Conservation (phyloP, 2,113 vertebrate species). For the Brachyhypopomus occidentalis region DNA sequence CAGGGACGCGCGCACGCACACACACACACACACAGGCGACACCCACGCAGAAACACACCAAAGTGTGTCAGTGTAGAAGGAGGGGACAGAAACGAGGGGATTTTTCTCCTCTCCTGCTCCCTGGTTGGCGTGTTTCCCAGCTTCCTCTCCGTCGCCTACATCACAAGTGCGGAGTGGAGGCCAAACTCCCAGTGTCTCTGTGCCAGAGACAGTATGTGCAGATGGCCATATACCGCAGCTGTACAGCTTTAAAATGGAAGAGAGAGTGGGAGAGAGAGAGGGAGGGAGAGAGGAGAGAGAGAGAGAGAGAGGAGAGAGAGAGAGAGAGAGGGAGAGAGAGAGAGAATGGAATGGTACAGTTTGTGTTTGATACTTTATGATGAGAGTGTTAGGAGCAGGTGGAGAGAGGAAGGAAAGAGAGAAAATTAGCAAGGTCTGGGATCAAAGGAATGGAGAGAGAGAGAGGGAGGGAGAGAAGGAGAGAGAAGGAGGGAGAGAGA, state of each 20-base stretch:
- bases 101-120: slow-evolving; percentile 54
- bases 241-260: slow-evolving; percentile 55
- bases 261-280: neutral
- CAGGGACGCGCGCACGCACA: slow-evolving; percentile 30
- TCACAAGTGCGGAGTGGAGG: slow-evolving; percentile 57
- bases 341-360: slow-evolving; percentile 23
- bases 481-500: too few relatives aligned
- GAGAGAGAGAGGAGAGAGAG: neutral
- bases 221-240: slow-evolving; percentile 66
- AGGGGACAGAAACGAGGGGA: slow-evolving; percentile 41
- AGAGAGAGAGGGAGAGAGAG: neutral
- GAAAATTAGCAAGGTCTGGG: slow-evolving; percentile 22
- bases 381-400: slow-evolving; percentile 35
- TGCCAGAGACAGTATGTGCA: slow-evolving; percentile 52
- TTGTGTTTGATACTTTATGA: slow-evolving; percentile 16
- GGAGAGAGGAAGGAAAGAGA: slow-evolving; percentile 35
- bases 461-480: too few relatives aligned
- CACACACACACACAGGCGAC: slow-evolving; percentile 18
- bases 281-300: neutral
- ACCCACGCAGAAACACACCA: slow-evolving; percentile 51
- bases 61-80: slow-evolving; percentile 60
- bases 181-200: slow-evolving; percentile 38
- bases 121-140: slow-evolving; percentile 59
- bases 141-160: slow-evolving; percentile 57
- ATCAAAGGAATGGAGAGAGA: slow-evolving; percentile 30